These are phyloP conservation scores for Ecdyonurus torrentis DNA, from an alignment of 2,888 invertebrate species.

Conservation along the genomic window DNA sequence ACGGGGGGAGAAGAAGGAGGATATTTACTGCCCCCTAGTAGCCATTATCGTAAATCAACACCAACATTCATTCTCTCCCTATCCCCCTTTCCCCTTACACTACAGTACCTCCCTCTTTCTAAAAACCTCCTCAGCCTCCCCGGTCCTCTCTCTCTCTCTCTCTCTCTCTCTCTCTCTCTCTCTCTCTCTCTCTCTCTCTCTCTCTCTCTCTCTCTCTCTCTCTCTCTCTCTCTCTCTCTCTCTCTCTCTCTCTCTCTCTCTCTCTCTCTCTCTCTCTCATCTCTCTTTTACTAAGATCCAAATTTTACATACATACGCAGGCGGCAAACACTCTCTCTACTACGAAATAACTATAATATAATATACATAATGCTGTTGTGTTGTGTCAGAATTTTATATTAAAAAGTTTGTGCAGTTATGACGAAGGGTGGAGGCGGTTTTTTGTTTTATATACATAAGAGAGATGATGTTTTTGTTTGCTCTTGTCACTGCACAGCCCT, in stretches of 20 bases:
- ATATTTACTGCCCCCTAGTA: conserved; percentile 4
- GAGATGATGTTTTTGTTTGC: too few relatives aligned
- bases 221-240: conserved; percentile 27
- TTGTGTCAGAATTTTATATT: not conserved
- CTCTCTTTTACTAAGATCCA: not conserved
- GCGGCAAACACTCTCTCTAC: not conserved
- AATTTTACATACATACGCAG: not conserved
- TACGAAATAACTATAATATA: not conserved
- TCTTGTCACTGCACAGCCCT: too few relatives aligned
- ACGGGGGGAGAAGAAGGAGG: not conserved
- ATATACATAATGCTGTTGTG: not conserved
- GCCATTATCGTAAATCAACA: conserved; percentile 3
- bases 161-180: conserved; percentile 26
- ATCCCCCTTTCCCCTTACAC: conserved; percentile 5
- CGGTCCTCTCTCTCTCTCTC: conserved; percentile 16
- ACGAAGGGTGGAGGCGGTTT: too few relatives aligned
- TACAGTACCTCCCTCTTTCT: conserved; percentile 5
- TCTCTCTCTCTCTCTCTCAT: not conserved
- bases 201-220: conserved; percentile 16
- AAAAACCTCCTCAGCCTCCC: conserved; percentile 11
- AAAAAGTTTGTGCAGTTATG: not conserved
- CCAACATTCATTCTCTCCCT: not conserved
- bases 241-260: conserved; percentile 23
- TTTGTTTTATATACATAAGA: too few relatives aligned
- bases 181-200: conserved; percentile 17